A percentile compares a stretch with the other conserved stretches of the same genome.
phyloP scores from a whole-genome alignment of 2,888 invertebrate species.

The Drosophila hamatofila region DNA sequence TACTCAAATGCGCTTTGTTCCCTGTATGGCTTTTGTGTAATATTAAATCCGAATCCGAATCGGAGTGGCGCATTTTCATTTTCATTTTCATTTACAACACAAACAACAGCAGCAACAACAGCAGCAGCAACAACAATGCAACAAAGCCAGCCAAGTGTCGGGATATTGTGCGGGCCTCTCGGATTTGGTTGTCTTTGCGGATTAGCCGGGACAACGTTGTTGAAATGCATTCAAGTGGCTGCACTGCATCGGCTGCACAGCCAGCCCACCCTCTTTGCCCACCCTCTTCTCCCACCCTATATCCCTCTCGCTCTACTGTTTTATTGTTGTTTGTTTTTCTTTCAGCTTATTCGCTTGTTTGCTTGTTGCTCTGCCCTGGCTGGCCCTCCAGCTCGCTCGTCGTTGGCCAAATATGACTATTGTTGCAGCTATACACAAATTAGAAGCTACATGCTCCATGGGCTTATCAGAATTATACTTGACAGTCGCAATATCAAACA shows the following conservation, averaged over 20 bases:
- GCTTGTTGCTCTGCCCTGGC: conserved; percentile 3
- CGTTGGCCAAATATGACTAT: conserved; percentile 8
- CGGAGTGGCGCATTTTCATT: conserved; percentile 55
- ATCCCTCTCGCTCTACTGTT: neutral
- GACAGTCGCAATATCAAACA: conserved; percentile 8
- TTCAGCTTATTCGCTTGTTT: conserved; percentile 36
- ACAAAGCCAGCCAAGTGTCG: conserved; percentile 53
- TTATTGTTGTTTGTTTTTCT: conserved; percentile 6
- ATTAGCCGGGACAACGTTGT: conserved; percentile 63
- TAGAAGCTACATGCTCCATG: conserved; percentile 14
- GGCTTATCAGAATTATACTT: conserved; percentile 30
- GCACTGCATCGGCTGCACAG: conserved; percentile 48
- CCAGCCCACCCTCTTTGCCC: neutral
- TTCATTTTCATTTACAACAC: conserved; percentile 43
- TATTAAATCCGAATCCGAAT: conserved; percentile 48
- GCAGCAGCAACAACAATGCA: conserved; percentile 16
- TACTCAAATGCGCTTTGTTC: conserved; percentile 9
- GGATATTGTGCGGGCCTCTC: conserved; percentile 33
- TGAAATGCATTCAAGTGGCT: conserved; percentile 73
- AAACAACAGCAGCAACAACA: conserved; percentile 2
- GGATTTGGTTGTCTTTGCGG: conserved; percentile 67
- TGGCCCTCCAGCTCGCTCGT: neutral
- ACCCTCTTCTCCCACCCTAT: neutral
- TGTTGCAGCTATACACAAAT: conserved; percentile 8
- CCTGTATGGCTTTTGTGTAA: conserved; percentile 46